These are phyloP conservation scores for Aphyosemion australe DNA, from an alignment of 2,113 vertebrate genomes.

Conservation along the genomic window DNA sequence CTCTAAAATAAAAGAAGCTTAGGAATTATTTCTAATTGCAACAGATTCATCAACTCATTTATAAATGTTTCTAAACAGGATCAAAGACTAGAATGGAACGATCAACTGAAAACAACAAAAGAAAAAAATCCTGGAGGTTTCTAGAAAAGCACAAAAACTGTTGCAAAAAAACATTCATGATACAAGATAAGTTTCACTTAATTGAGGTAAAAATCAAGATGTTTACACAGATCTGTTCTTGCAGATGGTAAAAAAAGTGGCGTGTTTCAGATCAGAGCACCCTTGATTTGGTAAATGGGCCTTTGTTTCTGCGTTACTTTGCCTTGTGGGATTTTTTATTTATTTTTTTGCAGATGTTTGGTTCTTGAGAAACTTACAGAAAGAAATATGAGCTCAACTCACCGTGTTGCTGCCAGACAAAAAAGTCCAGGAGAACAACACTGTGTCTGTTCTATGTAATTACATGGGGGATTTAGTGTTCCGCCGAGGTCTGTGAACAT, in stretches of 20 bases:
- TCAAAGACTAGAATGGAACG: not conserved
- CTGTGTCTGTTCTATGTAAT: too few relatives aligned
- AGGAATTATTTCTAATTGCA: too few relatives aligned
- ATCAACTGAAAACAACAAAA: not conserved
- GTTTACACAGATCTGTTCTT: not conserved
- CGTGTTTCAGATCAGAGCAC: not conserved
- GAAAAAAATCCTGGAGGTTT: not conserved
- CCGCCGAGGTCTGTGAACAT: too few relatives aligned
- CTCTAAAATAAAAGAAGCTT: too few relatives aligned
- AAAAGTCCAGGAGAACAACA: too few relatives aligned
- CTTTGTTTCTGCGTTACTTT: conserved; percentile 18
- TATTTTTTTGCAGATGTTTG: conserved; percentile 33
- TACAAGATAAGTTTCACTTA: not conserved
- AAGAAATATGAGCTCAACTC: conserved; percentile 22
- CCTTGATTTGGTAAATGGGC: not conserved
- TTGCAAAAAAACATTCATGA: not conserved
- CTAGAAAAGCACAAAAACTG: not conserved
- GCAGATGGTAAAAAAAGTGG: not conserved
- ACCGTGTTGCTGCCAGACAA: too few relatives aligned
- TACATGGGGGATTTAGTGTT: too few relatives aligned
- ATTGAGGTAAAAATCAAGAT: not conserved
- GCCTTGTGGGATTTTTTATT: conserved; percentile 18
- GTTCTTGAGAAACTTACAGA: conserved; percentile 35
- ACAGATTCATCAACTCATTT: too few relatives aligned
- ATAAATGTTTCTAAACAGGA: too few relatives aligned